phyloP scores from a whole-genome alignment of 2,113 vertebrate species.

The Calonectris borealis region DNA sequence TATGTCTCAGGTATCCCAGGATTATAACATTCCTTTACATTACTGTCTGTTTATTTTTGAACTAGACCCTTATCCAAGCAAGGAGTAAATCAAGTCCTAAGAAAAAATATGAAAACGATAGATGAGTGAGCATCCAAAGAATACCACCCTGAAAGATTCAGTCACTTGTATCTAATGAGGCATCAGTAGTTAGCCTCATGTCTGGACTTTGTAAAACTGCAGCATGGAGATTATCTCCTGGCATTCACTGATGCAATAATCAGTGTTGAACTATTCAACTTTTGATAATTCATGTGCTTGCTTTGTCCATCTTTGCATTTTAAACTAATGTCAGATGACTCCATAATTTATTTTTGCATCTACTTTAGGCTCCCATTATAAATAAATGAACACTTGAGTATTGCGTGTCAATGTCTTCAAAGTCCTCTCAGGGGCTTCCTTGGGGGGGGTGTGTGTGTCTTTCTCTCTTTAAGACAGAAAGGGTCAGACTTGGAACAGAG shows the following conservation, averaged over 20 bases:
- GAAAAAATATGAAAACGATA: neutral
- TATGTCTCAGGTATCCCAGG: neutral
- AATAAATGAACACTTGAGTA: neutral
- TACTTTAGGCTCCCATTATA: neutral
- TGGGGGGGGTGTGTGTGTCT: neutral
- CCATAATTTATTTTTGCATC: neutral
- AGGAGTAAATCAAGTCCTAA: neutral
- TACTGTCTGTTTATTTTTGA: neutral
- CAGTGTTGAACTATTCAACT: neutral
- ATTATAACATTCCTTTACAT: neutral
- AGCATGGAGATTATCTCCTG: neutral
- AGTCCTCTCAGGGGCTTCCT: neutral
- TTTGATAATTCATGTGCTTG: neutral
- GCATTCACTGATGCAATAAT: neutral
- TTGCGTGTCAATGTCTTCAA: neutral
- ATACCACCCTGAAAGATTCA: neutral
- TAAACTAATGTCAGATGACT: neutral
- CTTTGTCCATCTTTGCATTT: conserved; percentile 17
- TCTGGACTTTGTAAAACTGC: neutral
- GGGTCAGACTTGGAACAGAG: neutral
- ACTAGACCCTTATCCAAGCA: neutral
- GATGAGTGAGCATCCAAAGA: neutral
- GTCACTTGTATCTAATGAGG: neutral
- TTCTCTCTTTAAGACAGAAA: neutral
- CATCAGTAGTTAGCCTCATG: neutral